phyloP scores from a whole-genome alignment of 2,113 vertebrate genomes.

The Alosa alosa region DNA sequence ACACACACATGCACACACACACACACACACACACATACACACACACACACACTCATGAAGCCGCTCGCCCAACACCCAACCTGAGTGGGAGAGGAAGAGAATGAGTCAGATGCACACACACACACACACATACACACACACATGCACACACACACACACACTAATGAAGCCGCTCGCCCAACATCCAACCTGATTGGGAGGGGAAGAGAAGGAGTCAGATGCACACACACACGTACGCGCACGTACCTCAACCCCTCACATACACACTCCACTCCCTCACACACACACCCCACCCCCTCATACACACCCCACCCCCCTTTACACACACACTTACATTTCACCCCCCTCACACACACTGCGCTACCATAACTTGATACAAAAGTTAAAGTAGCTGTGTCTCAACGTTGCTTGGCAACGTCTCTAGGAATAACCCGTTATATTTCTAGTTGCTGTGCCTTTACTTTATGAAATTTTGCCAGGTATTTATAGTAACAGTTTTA shows the following conservation, averaged over 20 bases:
- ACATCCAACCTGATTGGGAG: neutral
- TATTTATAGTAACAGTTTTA: too few relatives aligned
- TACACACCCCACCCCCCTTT: too few relatives aligned
- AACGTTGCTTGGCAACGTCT: too few relatives aligned
- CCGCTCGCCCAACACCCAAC: conserved; percentile 95
- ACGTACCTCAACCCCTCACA: neutral
- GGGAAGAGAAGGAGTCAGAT: conserved; percentile 21
- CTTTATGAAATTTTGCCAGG: too few relatives aligned
- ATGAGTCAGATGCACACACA: neutral
- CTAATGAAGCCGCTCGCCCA: neutral
- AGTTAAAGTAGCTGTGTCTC: too few relatives aligned
- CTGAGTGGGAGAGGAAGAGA: conserved; percentile 56
- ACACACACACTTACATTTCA: too few relatives aligned
- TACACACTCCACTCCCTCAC: neutral
- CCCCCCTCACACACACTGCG: too few relatives aligned
- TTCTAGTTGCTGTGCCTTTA: too few relatives aligned
- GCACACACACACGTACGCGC: neutral
- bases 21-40: neutral
- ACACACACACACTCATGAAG: conserved; percentile 74
- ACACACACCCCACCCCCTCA: too few relatives aligned
- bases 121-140: too few relatives aligned
- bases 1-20: neutral
- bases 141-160: neutral
- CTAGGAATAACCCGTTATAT: too few relatives aligned
- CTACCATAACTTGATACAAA: too few relatives aligned